Evolutionary conservation across 2,888 invertebrate species (phyloP).

Genomic region (Rhabditoides inermis): DNA sequence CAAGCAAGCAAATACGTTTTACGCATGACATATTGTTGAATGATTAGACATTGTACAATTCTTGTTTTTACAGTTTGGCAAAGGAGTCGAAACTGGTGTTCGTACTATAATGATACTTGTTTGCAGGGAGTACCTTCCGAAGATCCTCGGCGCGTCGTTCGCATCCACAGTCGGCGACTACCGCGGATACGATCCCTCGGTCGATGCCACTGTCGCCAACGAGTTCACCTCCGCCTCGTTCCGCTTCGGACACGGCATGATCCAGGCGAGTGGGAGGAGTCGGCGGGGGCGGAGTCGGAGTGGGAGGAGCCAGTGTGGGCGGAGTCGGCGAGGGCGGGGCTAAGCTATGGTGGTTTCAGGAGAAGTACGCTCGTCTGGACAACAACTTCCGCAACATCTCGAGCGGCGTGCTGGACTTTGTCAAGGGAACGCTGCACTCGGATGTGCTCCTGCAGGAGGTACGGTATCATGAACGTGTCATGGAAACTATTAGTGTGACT

Average conservation of each 20-base stretch:
- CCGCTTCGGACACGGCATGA: conserved; percentile 85
- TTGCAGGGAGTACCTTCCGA: conserved; percentile 81
- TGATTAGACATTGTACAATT: no score
- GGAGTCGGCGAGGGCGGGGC: no score
- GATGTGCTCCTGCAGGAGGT: conserved; percentile 33
- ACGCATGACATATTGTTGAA: no score
- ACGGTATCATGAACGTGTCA: neutral
- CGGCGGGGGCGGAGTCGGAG: no score
- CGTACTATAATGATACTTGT: no score
- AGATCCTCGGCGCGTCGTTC: conserved; percentile 69
- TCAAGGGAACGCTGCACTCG: conserved; percentile 81
- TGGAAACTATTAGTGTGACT: neutral
- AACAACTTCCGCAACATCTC: conserved; percentile 68
- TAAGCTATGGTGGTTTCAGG: no score
- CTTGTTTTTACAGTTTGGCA: no score
- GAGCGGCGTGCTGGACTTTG: conserved; percentile 72
- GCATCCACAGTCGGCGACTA: conserved; percentile 71
- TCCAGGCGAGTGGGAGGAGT: conserved; percentile 63
- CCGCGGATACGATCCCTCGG: conserved; percentile 70
- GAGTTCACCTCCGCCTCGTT: conserved; percentile 93
- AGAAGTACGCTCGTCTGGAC: conserved; percentile 70
- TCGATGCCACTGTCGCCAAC: conserved; percentile 81
- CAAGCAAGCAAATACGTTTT: no score
- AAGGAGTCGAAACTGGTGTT: no score
- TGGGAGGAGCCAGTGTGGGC: no score